Evolutionary conservation across 2,113 vertebrate species (phyloP).

Genomic region (Hippotragus niger): DNA sequence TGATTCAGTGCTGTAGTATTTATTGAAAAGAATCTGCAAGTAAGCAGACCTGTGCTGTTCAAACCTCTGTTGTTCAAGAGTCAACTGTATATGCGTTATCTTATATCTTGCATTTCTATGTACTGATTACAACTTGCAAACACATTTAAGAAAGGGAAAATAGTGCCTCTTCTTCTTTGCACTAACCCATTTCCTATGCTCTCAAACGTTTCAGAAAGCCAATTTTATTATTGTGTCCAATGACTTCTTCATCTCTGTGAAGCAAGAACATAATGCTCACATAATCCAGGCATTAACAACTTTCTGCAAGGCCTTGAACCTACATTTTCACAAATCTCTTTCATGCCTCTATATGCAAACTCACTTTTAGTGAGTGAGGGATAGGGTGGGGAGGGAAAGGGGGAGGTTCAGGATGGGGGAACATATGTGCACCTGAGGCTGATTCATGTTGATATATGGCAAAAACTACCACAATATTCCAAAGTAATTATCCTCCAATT

Average conservation of each 20-base stretch:
- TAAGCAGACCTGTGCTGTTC: not conserved
- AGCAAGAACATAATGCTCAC: not conserved
- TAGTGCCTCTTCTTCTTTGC: not conserved
- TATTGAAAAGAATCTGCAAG: not conserved
- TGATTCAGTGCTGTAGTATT: not conserved
- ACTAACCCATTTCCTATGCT: not conserved
- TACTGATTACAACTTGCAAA: not conserved
- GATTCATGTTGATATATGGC: too few species aligned
- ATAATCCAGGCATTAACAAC: not conserved
- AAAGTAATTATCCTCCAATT: too few species aligned
- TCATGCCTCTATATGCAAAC: not conserved
- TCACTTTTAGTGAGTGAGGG: not conserved
- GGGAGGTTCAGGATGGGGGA: too few species aligned
- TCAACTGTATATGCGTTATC: not conserved
- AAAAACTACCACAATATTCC: too few species aligned
- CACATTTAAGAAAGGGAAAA: not conserved
- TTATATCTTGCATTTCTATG: not conserved
- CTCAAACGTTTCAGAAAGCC: not conserved
- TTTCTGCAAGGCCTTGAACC: not conserved
- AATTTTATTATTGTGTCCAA: not conserved
- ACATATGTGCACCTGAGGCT: too few species aligned
- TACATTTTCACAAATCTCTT: not conserved
- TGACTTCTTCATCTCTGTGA: not conserved
- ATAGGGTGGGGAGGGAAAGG: too few species aligned
- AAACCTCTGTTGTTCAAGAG: not conserved